phyloP scores from a whole-genome alignment of 2,113 vertebrate species.

The Orycteropus afer region DNA sequence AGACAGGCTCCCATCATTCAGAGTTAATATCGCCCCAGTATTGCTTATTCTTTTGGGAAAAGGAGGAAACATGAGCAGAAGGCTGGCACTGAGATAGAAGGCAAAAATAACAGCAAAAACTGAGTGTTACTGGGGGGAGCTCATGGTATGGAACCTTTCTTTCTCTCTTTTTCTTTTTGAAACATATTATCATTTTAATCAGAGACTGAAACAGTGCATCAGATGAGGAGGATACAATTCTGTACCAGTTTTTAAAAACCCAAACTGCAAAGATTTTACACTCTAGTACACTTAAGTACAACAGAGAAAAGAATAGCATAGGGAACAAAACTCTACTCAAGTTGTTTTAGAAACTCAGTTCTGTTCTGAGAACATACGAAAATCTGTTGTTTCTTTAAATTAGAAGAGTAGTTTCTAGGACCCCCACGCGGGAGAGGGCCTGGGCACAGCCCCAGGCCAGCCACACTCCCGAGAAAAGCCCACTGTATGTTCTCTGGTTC shows the following conservation, averaged over 20 bases:
- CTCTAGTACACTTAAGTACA: conserved; percentile 67
- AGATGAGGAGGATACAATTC: conserved; percentile 52
- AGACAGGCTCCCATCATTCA: neutral
- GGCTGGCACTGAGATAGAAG: neutral
- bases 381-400: conserved; percentile 25
- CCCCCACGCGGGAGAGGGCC: neutral
- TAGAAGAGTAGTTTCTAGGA: neutral
- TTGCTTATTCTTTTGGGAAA: neutral
- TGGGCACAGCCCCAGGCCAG: neutral
- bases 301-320: neutral
- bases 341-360: conserved; percentile 51
- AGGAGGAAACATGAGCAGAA: neutral
- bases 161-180: too few relatives aligned
- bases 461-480: neutral
- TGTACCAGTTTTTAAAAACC: conserved; percentile 66
- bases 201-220: conserved; percentile 58
- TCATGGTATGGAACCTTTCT: neutral
- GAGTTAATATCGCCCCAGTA: neutral
- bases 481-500: neutral
- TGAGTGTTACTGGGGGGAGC: neutral
- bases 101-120: neutral
- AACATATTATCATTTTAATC: conserved; percentile 69
- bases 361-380: conserved; percentile 23
- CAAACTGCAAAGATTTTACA: conserved; percentile 29
- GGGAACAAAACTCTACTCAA: conserved; percentile 45